phyloP scores from a whole-genome alignment of 2,888 invertebrate species.

The Drosophila neoperkinsi region DNA sequence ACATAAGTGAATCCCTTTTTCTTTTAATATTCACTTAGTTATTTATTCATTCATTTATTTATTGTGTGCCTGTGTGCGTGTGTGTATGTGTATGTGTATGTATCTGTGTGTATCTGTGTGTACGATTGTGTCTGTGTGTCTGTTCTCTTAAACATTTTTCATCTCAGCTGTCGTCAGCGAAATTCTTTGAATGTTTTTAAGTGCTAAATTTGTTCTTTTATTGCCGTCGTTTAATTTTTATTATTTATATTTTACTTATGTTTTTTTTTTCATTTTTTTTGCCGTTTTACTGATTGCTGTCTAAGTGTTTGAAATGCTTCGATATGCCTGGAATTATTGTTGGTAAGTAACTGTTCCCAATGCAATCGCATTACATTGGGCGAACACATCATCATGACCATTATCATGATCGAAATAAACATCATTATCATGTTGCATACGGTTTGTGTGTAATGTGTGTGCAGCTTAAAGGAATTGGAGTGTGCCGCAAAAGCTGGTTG shows the following conservation, averaged over 20 bases:
- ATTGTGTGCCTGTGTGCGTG: slow-evolving; percentile 17
- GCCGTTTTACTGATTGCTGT: slow-evolving; percentile 70
- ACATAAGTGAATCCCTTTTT: slow-evolving; percentile 14
- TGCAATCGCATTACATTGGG: slow-evolving; percentile 54
- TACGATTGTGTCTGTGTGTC: not conserved
- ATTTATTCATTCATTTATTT: slow-evolving; percentile 35
- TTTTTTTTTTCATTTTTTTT: slow-evolving; percentile 14
- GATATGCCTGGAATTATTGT: slow-evolving; percentile 79
- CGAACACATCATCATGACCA: slow-evolving; percentile 53
- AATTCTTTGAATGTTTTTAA: slow-evolving; percentile 21
- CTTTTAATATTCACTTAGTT: slow-evolving; percentile 4
- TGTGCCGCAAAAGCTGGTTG: slow-evolving; percentile 38
- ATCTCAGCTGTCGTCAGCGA: slow-evolving; percentile 5
- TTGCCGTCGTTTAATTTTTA: slow-evolving; percentile 58
- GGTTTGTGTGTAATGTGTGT: slow-evolving; percentile 6
- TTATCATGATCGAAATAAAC: slow-evolving; percentile 21
- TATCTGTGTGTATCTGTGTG: slow-evolving; percentile 26
- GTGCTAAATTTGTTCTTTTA: slow-evolving; percentile 48
- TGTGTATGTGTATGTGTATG: slow-evolving; percentile 28
- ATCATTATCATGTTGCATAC: slow-evolving; percentile 38
- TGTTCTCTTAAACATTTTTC: not conserved
- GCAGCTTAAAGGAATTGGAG: slow-evolving; percentile 24
- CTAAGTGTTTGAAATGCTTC: slow-evolving; percentile 71
- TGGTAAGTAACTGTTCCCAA: slow-evolving; percentile 68
- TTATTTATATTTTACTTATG: not conserved